Base-by-base conservation (phyloP, 92 coral and sea anemone species). In the Epizoanthus scotinus region DNA sequence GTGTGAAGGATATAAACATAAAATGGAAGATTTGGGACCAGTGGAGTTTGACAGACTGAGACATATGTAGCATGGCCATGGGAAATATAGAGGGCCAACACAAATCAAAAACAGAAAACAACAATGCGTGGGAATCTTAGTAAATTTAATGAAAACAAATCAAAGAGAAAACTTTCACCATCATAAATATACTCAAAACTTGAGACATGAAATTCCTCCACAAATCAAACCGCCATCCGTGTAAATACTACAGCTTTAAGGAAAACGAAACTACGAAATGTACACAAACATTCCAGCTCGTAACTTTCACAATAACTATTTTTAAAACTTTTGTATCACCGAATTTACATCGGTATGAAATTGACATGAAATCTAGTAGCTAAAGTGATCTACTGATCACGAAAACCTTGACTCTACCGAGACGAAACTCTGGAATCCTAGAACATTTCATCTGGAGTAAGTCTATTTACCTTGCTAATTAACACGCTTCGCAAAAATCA, bases 131-230 rank as follows among this genome's bases (percentile, higher is more conserved):
- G 85, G 69, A 92, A 78, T 89, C 80, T 84, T 81, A 91, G 77
- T 69, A 92, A 92, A 92, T 92, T 92, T 92, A 92, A 92, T 92
- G 89, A 90, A 92, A 92, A 83, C 80, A 91, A 92, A 86, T 88
- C 57, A 29, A 57, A 82, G 89, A 83, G 78, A 61, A 80, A 66
- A 81, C 63, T 63, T 63, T 68, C 84, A 86, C 86, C 67, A 75
- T 58, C 81, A 75, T 60, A 75, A 75, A 75, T 75, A 75, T 75
- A 60, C 42, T 66, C 27, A 31, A 59, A 34, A 17, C 38, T 75
- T 75, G 67, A 66, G 84, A 84, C 75, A 69, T 61, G 50, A 80
- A 86, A 92, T 78, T 86, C 91, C 91, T 86, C 63, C 85, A 82
- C 88, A 65, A 90, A 85, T 84, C 73, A 71, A 87, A 87, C 87